These are phyloP conservation scores for Menidia beryllina DNA, from an alignment of 2,113 vertebrate genomes.

Conservation along the genomic window DNA sequence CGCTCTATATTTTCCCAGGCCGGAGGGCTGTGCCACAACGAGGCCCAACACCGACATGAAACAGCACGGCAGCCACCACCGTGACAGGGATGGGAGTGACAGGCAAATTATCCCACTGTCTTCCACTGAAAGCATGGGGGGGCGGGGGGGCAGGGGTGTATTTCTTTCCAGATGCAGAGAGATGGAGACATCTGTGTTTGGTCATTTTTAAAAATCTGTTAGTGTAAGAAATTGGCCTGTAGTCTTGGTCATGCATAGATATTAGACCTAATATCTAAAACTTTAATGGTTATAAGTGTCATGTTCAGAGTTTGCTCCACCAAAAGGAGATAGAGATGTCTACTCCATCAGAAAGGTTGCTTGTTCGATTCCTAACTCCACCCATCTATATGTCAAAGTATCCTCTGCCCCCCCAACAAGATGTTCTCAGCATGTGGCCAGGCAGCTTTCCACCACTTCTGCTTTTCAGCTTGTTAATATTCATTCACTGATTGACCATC, in stretches of 20 bases:
- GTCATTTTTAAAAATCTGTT: neutral
- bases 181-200: neutral
- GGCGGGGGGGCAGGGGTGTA: slow-evolving; percentile 1
- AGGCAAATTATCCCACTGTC: slow-evolving; percentile 24
- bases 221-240: neutral
- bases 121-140: slow-evolving; percentile 26
- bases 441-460: neutral
- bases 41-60: slow-evolving; percentile 21
- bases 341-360: too few relatives aligned
- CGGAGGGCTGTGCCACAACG: slow-evolving; percentile 5
- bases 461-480: neutral
- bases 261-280: too few relatives aligned
- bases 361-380: too few relatives aligned
- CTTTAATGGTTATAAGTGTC: too few relatives aligned
- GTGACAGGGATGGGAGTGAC: slow-evolving; percentile 30
- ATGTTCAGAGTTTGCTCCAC: too few relatives aligned
- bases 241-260: neutral
- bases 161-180: neutral
- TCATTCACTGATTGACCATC: slow-evolving; percentile 1
- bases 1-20: neutral
- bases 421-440: too few relatives aligned
- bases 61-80: slow-evolving; percentile 13
- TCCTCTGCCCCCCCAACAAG: too few relatives aligned
- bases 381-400: too few relatives aligned
- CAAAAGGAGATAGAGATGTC: too few relatives aligned